Percentiles rank a stretch among this genome's conserved stretches.
Conservation (phyloP, 2,888 invertebrate genomes). For the Rhagonycha fulva region DNA sequence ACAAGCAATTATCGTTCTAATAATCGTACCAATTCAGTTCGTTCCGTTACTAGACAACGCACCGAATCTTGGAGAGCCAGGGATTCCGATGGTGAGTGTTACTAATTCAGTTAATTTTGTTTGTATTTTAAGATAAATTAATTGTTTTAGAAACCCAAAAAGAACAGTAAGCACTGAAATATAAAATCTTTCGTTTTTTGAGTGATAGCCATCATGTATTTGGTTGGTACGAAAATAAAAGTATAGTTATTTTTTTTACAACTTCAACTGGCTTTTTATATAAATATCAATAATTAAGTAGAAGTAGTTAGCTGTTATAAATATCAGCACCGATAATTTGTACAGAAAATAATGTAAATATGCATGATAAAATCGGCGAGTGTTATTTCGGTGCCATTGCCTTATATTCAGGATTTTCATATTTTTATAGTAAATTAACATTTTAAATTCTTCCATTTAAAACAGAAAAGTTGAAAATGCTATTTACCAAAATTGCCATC, state of each 20-base stretch:
- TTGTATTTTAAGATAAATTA: background rate
- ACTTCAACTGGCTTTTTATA: background rate
- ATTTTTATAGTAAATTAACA: slow-evolving; percentile 18
- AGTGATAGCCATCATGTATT: background rate
- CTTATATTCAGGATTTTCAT: slow-evolving; percentile 36
- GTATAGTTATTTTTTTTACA: background rate
- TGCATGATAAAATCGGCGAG: slow-evolving; percentile 13
- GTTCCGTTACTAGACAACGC: slow-evolving; percentile 43
- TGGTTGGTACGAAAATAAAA: background rate
- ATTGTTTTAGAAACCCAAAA: background rate
- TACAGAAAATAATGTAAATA: slow-evolving; percentile 23
- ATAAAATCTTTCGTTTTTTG: background rate
- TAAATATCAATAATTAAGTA: background rate
- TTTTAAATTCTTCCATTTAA: background rate
- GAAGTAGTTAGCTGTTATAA: slow-evolving; percentile 8
- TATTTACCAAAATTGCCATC: slow-evolving; percentile 3
- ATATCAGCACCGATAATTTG: slow-evolving; percentile 23
- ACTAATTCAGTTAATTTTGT: background rate
- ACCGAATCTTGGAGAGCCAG: slow-evolving; percentile 52
- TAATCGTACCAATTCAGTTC: slow-evolving; percentile 51
- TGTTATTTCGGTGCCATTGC: slow-evolving; percentile 39
- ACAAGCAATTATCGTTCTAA: slow-evolving; percentile 46
- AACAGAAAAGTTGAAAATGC: background rate
- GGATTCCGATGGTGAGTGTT: slow-evolving; percentile 36
- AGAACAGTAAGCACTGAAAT: background rate